These are phyloP conservation scores for Euclidia mi DNA, from an alignment of 2,888 invertebrate genomes.

Conservation along the genomic window DNA sequence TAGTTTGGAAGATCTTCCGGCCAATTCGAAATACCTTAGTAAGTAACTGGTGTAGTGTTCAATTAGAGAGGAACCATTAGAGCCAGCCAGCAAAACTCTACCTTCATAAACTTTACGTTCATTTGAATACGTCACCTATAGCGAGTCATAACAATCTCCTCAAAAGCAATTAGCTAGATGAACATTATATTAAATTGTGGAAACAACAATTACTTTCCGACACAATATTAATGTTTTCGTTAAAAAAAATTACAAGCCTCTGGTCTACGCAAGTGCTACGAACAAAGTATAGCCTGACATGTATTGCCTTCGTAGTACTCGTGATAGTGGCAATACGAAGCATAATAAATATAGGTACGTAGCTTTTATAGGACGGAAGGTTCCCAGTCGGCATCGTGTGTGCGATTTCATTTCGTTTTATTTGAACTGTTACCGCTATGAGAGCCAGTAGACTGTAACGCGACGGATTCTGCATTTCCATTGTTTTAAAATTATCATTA, in stretches of 20 bases:
- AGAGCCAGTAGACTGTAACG: slow-evolving; percentile 63
- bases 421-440: slow-evolving; percentile 66
- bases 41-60: slow-evolving; percentile 69
- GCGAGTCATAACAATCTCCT: background rate
- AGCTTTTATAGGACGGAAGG: slow-evolving; percentile 59
- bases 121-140: background rate
- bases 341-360: slow-evolving; percentile 57
- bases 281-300: slow-evolving; percentile 61
- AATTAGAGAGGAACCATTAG: slow-evolving; percentile 63
- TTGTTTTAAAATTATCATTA: slow-evolving; percentile 59
- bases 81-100: slow-evolving; percentile 40
- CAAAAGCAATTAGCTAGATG: background rate
- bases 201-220: background rate
- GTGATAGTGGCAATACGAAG: slow-evolving; percentile 65
- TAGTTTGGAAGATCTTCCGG: slow-evolving; percentile 68
- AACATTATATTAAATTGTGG: background rate
- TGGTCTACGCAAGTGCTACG: slow-evolving; percentile 11
- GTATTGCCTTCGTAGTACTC: slow-evolving; percentile 68
- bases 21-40: slow-evolving; percentile 60
- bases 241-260: background rate
- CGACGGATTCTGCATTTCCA: slow-evolving; percentile 46
- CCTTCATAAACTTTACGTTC: slow-evolving; percentile 4
- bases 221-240: background rate
- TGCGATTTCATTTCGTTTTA: slow-evolving; percentile 77
- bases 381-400: slow-evolving; percentile 58